Evolutionary conservation across 2,113 vertebrate species (phyloP), one percentile per base, ranked within the genome.

Genomic region (Dromaius novaehollandiae): DNA sequence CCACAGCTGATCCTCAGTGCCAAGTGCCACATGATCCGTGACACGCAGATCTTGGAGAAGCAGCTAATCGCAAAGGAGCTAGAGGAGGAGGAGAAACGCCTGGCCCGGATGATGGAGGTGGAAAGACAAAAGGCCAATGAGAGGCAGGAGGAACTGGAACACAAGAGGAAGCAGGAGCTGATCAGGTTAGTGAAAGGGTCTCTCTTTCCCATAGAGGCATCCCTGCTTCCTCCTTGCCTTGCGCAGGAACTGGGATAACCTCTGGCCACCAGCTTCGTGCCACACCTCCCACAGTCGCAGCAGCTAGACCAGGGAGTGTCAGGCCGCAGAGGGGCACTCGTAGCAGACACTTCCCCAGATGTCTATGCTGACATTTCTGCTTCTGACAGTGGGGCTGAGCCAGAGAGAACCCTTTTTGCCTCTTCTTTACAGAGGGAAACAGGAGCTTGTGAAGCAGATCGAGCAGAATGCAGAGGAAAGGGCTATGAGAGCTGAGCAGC

Each of bases 31-130:
- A 98, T 99, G 36, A 98, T 98, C 51, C 97, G 98, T 2, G 99
- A 99, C 11, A 93, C 96, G 4, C 99, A 99, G 92, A 98, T 99
- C 76, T 95, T 98, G 15, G 99, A 99, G 97, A 99, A 98, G 97
- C 94, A 91, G 89, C 96, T 98, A 94, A 99, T 99, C 12, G 70
- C 94, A 5, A 92, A 76, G 3, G 98, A 99, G 93, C 6, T 99
- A 92, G 77, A 91, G 8, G 98, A 98, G 17, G 99, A 99, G 89
- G 98, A 99, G 89, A 97, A 91, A 93, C 98, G 99, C 6, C 90
- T 99, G 96, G 98, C 98, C 88, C 94, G 78, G 65, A 98, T 99
- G 98, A 99, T 99, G 99, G 99, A 99, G 94, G 93, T 96, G 70
- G 98, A 99, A 26, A 97, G 99, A 38, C 95, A 95, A 55, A 98